Base-by-base conservation (phyloP, 2,888 invertebrate species). In the Adineta ricciae region DNA sequence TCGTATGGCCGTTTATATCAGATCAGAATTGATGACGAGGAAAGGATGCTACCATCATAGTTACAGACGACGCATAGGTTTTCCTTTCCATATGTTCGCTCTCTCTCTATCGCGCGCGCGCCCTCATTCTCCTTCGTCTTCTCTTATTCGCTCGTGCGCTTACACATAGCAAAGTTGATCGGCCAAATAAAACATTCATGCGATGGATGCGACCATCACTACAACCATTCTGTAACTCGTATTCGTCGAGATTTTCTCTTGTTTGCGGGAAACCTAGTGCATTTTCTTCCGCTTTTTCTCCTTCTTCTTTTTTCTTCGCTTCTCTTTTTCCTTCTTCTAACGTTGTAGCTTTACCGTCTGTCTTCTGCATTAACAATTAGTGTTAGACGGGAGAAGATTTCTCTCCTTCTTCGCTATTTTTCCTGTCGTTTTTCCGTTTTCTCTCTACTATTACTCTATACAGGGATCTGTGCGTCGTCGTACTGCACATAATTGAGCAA, bases 121-220 rank as follows among this genome's bases (percentile, higher is more conserved):
- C n/a, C n/a, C n/a, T n/a, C n/a, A n/a, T n/a, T n/a, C n/a, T n/a
- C n/a, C n/a, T n/a, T n/a, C n/a, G n/a, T n/a, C n/a, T n/a, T n/a
- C 54, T 24, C 54, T n/a, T 14, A 16, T 16, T 27, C 32, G 7
- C 32, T 32, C 64, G 32, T 27, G 9, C 32, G 32, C 32, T 32
- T 64, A 64, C 32, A 27, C 19, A 27, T 32, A 64, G 32, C 64
- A 64, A 64, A 64, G 64, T 64, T 64, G 32, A 64, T 64, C 64
- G 64, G 64, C 64, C 64, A 64, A 64, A 64, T 27, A 64, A 64
- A 27, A 27, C 64, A 64, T 32, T 27, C 32, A 64, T 27, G 32
- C 64, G 32, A 64, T 64, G 64, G 64, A 64, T 64, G 64, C 64
- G n/a, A n/a, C 56, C 56, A 56, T 56, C 56, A 56, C 56, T 56